Percentiles rank a stretch among this genome's conserved stretches.
Evolutionary conservation across 1,140 invertebrate species (phyloP).

Genomic region (Mamestra configurata): DNA sequence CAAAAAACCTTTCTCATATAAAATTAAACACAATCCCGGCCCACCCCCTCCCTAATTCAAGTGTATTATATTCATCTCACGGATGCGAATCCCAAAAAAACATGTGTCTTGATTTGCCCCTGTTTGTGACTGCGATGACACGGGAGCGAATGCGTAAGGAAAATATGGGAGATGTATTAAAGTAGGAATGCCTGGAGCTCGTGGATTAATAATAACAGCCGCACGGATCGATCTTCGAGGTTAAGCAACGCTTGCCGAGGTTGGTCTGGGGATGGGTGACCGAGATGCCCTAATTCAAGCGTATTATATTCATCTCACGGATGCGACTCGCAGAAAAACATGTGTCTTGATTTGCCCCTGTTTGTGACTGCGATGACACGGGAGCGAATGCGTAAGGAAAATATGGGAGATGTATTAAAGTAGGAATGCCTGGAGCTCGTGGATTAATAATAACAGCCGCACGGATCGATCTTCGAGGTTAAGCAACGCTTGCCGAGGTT

Average conservation of each 20-base stretch:
- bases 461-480: too few species aligned
- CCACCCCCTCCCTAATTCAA: neutral
- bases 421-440: too few species aligned
- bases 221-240: too few species aligned
- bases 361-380: neutral
- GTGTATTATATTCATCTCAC: neutral
- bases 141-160: neutral
- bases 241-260: too few species aligned
- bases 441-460: too few species aligned
- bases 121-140: neutral
- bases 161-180: too few species aligned
- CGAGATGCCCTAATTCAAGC: neutral
- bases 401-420: too few species aligned
- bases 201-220: too few species aligned
- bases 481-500: too few species aligned
- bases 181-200: too few species aligned
- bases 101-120: neutral
- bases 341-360: neutral
- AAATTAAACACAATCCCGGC: neutral
- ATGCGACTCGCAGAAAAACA: neutral
- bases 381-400: neutral
- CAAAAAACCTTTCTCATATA: too few species aligned
- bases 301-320: neutral
- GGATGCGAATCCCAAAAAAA: neutral
- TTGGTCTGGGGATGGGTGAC: too few species aligned